A percentile compares a stretch with the other conserved stretches of the same genome.
Conservation (phyloP, 2,797 vertebrate species). For the Pristis pectinata region DNA sequence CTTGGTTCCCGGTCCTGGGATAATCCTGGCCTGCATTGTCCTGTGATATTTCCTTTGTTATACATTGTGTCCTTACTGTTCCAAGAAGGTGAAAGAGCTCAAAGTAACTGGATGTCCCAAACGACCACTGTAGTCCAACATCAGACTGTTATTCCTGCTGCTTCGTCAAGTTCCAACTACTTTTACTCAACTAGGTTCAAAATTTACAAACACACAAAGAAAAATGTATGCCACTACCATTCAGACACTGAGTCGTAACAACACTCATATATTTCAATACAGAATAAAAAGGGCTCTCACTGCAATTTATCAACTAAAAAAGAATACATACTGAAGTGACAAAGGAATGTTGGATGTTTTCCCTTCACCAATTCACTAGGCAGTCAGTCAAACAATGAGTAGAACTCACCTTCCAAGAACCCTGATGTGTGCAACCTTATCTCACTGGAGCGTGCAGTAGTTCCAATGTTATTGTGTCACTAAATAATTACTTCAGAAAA, state of each 20-base stretch:
- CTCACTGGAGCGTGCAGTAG: not conserved
- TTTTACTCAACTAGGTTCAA: not conserved
- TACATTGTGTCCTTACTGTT: not conserved
- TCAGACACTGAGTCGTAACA: not conserved
- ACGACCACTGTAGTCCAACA: not conserved
- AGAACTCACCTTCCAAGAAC: not conserved
- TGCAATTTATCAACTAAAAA: not conserved
- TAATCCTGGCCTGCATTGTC: not conserved
- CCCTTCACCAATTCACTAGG: not conserved
- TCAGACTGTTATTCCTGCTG: not conserved
- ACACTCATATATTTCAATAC: not conserved
- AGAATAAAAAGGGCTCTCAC: not conserved
- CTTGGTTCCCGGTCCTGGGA: not conserved
- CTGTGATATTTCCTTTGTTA: not conserved
- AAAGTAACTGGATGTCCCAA: not conserved
- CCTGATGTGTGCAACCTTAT: not conserved
- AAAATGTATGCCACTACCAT: not conserved
- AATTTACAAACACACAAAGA: not conserved
- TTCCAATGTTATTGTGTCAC: not conserved
- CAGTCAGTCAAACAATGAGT: not conserved
- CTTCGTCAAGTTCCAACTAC: not conserved
- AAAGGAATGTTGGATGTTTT: not conserved
- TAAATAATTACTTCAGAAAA: not conserved
- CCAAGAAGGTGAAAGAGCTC: not conserved
- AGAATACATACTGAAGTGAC: not conserved